Conservation (phyloP, 2,888 invertebrate genomes). For the Caenorhabditis becei region DNA sequence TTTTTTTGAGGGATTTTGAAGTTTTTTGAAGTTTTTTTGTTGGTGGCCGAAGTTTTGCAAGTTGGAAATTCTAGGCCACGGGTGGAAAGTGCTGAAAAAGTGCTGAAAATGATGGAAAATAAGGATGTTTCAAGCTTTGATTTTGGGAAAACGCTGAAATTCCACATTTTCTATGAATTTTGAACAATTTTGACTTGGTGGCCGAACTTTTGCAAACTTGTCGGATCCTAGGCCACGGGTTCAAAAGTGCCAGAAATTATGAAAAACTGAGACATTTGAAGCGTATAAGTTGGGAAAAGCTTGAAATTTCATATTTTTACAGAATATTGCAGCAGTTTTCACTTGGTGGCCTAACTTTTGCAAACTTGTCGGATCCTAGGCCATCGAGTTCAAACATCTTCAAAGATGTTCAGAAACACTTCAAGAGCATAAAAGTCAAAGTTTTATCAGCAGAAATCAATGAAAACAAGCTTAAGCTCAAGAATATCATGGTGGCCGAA, state of each 20-base stretch:
- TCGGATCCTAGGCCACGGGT: background rate
- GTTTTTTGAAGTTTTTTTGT: no score
- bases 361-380: background rate
- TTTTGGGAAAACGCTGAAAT: background rate
- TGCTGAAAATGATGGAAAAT: no score
- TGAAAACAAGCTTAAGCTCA: no score
- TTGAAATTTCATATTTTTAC: background rate
- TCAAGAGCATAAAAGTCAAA: no score
- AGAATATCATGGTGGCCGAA: no score
- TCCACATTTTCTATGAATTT: background rate
- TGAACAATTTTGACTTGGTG: background rate
- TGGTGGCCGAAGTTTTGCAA: background rate
- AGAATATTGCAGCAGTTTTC: background rate
- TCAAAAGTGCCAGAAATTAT: background rate
- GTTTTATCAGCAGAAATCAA: no score
- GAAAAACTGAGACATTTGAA: background rate
- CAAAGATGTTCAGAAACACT: no score
- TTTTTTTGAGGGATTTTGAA: background rate
- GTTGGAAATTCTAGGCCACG: background rate
- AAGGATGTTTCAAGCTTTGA: no score
- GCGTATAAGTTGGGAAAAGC: background rate
- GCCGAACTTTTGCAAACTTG: background rate
- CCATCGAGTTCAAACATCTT: no score
- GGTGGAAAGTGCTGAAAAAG: background rate
- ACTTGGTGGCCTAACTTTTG: background rate